A percentile compares a stretch with the other conserved stretches of the same genome.
Conservation (phyloP, 2,888 invertebrate genomes). For the Leptinotarsa tumamoca region DNA sequence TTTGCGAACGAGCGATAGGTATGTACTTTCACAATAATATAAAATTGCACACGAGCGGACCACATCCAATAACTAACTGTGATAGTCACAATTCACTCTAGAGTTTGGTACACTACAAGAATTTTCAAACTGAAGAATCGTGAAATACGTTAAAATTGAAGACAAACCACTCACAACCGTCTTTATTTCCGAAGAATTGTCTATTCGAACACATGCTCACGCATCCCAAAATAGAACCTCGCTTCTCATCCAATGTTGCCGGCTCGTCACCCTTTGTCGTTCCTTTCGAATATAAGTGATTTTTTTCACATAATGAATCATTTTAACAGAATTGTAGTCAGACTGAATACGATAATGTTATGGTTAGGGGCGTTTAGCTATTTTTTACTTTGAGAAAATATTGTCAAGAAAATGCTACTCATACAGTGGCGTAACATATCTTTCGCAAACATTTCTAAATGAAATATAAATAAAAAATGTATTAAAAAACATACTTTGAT, state of each 20-base stretch:
- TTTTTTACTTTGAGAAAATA: not conserved
- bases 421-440: not conserved
- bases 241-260: slow-evolving; percentile 17
- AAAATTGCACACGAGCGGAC: not conserved
- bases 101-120: not conserved
- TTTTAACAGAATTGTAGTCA: not conserved
- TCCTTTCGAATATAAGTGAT: slow-evolving; percentile 4
- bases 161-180: slow-evolving; percentile 14
- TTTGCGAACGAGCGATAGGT: slow-evolving; percentile 8
- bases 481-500: not conserved
- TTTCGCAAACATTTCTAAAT: not conserved
- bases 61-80: not conserved
- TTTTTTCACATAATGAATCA: not conserved
- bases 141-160: slow-evolving; percentile 18
- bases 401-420: not conserved
- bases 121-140: slow-evolving; percentile 1
- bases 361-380: not conserved
- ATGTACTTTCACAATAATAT: slow-evolving; percentile 15
- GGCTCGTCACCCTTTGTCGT: not conserved
- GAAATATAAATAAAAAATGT: not conserved
- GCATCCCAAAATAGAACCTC: slow-evolving; percentile 20
- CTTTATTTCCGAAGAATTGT: slow-evolving; percentile 21
- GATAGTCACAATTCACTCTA: not conserved
- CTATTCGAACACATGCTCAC: slow-evolving; percentile 22
- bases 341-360: not conserved